Conservation (phyloP, 2,888 invertebrate species). For the Conops quadrifasciatus region DNA sequence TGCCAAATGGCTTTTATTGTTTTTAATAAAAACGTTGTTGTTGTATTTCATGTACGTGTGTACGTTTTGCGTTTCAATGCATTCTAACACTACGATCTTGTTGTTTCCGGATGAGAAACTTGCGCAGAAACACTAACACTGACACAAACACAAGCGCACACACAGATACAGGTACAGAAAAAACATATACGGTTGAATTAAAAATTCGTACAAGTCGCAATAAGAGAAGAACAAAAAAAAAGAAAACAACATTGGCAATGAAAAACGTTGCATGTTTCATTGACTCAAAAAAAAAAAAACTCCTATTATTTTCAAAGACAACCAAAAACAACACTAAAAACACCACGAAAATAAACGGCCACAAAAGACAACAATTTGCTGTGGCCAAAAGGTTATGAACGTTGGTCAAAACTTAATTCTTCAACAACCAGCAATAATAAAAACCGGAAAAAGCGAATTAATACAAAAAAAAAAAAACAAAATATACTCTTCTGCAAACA, state of each 20-base stretch:
- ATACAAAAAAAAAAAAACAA: not conserved
- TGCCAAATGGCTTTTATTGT: no score
- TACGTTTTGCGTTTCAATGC: not conserved
- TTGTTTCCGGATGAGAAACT: not conserved
- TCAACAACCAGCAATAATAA: not conserved
- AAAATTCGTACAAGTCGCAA: not conserved
- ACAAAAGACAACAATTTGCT: constrained; percentile 15
- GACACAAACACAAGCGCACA: not conserved
- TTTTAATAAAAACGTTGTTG: not conserved
- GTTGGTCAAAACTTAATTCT: not conserved
- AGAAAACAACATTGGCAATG: not conserved
- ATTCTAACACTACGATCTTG: not conserved
- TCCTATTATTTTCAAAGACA: not conserved
- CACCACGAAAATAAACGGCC: not conserved
- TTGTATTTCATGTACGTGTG: not conserved
- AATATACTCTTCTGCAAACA: no score
- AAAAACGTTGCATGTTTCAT: no score
- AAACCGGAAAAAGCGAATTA: not conserved
- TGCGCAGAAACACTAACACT: not conserved
- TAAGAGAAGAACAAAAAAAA: not conserved
- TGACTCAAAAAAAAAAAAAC: not conserved
- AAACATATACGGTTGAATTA: not conserved
- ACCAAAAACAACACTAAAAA: not conserved
- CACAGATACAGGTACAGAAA: not conserved
- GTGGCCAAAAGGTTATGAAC: not conserved